Evolutionary conservation across 2,113 vertebrate genomes (phyloP), one percentile per base, ranked within the genome.

Genomic region (Myiozetetes cayanensis): DNA sequence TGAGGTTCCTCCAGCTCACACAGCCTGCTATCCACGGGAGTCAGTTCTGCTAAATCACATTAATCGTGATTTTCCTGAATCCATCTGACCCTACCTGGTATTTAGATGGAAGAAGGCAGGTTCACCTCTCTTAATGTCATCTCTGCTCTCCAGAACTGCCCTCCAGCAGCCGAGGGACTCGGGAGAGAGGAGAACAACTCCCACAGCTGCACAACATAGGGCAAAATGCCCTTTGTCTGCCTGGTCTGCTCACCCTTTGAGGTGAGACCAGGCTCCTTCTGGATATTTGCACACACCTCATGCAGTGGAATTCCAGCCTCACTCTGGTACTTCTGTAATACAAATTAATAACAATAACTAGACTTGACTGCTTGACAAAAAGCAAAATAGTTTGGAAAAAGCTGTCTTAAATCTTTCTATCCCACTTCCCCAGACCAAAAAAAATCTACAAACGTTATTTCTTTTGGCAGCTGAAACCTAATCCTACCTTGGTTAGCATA

Each of bases 381-480:
- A 89, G 90, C 95, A 95, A 95, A 97, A 96, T 89, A 94, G 75
- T 77, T 96, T 17, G 66, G 83, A 84, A 87, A 96, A 97, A 97
- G 68, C 93, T 95, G 92, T 77, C 91, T 90, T 95, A 93, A 91
- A 93, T 95, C 80, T 87, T 81, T 96, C 92, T 77, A 74, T 96
- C 97, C 97, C 92, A 97, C 92, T 94, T 97, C 94, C 96, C 96
- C 96, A 88, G 94, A 96, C 94, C 83, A 89, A 87, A 75, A 77
- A n/a, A 86, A 87, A 95, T 74, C 87, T 93, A 95, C 67, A 84
- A 94, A 80, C 91, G 96, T 88, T 97, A 98, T 98, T 98, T 98
- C 97, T 98, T 97, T 98, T 98, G 98, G 98, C 98, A 98, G 97
- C 96, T 97, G 98, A 97, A 98, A 98, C 95, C 94, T 97, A 98